Evolutionary conservation across 2,797 vertebrate species (phyloP), one percentile per base, ranked within the genome.

Genomic region (Pterois miles): DNA sequence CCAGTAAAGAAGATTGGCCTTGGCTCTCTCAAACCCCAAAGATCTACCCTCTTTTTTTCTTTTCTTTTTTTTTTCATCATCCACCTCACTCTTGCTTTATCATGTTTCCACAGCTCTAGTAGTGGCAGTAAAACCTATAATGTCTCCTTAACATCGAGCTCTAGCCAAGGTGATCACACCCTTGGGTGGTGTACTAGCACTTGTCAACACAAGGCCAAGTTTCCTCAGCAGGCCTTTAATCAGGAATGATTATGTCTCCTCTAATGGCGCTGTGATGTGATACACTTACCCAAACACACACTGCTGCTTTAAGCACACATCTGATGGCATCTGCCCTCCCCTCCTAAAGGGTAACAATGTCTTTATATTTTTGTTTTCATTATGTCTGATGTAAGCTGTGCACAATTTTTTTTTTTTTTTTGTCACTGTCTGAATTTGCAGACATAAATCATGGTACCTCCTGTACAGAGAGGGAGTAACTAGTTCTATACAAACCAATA

Each of bases 161-260:
- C 33, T 31, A 76, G 76, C 78, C 81, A 93, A 94, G 94, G 92
- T 91, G 90, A 94, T 91, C 73, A 48, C 83, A 91, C 90, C 89
- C 88, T 90, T 89, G 76, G 83, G 88, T 90, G 59, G 86, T 63
- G 83, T 86, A 81, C 73, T 62, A 80, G 81, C 85, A 82, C 90
- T 90, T 87, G 87, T 91, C 91, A 93, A 84, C 87, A 88, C 85
- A 59, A 91, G 84, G 79, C 81, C 84, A 77, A 82, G 53, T 74
- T 68, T 86, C 58, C 76, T 86, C 82, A 82, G 46, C 29, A 78
- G 75, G 84, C 71, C 60, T 91, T 87, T 90, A 91, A 91, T 93
- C 80, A 88, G 84, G 90, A 91, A 92, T 85, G 53, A 94, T 93
- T 85, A 91, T 50, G n/a, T 77, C 73, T 90, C 68, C 73, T 70